Percentiles rank a stretch among this genome's conserved stretches.
Evolutionary conservation across 2,888 invertebrate genomes (phyloP).

Genomic region (Artemia sinica): DNA sequence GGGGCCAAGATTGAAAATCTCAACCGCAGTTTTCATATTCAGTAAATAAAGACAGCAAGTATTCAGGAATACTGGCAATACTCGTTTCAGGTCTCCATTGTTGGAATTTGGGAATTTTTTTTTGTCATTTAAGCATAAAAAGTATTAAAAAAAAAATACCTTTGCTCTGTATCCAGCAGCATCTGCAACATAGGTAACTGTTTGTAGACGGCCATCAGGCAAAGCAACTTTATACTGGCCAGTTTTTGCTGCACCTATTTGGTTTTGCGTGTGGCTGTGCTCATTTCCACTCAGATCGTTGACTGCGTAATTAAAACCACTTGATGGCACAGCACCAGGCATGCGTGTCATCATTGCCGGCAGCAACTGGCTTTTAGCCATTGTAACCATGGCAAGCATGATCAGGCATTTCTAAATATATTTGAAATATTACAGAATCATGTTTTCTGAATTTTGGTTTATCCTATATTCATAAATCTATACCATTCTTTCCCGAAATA

Average conservation of each 20-base stretch:
- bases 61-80: no score
- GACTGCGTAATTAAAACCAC: conserved; percentile 21
- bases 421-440: background rate
- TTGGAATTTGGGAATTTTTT: no score
- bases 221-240: conserved; percentile 22
- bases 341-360: background rate
- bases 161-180: conserved; percentile 15
- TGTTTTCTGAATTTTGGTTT: no score
- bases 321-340: background rate
- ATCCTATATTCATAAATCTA: no score
- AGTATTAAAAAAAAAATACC: background rate
- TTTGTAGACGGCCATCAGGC: conserved; percentile 21
- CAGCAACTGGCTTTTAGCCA: background rate
- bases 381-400: background rate
- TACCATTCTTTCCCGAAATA: no score
- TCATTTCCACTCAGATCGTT: conserved; percentile 21
- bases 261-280: conserved; percentile 20
- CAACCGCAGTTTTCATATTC: no score
- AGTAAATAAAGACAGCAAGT: no score
- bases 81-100: no score
- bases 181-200: conserved; percentile 22
- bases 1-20: no score
- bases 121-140: no score
- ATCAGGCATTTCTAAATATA: background rate
- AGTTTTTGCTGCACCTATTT: conserved; percentile 18